Evolutionary conservation across 2,113 vertebrate species (phyloP), one percentile per base, ranked within the genome.

Genomic region (Xenotilapia flavipinnis): DNA sequence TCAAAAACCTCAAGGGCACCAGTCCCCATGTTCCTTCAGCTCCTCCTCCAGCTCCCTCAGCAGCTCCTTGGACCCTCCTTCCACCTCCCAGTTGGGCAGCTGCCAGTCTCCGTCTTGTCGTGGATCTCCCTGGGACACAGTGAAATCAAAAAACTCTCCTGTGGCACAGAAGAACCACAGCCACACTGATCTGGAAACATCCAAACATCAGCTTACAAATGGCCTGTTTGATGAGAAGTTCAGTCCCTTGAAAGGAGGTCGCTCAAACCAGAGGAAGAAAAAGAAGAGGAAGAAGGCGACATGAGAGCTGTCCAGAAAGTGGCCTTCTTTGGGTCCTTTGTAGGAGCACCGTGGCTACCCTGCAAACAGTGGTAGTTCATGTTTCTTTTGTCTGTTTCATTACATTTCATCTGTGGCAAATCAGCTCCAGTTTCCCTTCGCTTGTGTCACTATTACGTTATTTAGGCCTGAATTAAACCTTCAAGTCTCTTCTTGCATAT

Each of bases 11-110:
- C 19, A 4, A 65, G 51, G n/a, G 14, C 19, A 87, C 6, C 90
- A 79, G 15, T 80, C 89, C 17, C 84, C 77, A 62, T 91, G 70
- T 70, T 89, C 89, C n/a, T 92, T 83, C 33, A 82, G 81, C 2
- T 92, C 92, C 11, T 93, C 92, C 21, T 94, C 91, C 73, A 87
- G 84, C 86, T 95, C 93, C 54, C 80, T 86, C 55, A 79, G 58
- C 75, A 93, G 84, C 87, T 90, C 75, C 12, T 23, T 79, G 14
- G 92, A 93, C 1, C 42, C 86, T 6, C 82, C 87, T 21, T 83
- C 89, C 73, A 75, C 91, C 45, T 94, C 94, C 21, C 88, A 80
- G 11, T 80, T 33, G 7, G 84, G 60, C 70, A 45, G 60, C 10
- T 75, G 86, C 40, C 85, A 86, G 55, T 81, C 82, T 1, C 45